phyloP scores from a whole-genome alignment of 2,113 vertebrate species.

The Pseudorasbora parva region DNA sequence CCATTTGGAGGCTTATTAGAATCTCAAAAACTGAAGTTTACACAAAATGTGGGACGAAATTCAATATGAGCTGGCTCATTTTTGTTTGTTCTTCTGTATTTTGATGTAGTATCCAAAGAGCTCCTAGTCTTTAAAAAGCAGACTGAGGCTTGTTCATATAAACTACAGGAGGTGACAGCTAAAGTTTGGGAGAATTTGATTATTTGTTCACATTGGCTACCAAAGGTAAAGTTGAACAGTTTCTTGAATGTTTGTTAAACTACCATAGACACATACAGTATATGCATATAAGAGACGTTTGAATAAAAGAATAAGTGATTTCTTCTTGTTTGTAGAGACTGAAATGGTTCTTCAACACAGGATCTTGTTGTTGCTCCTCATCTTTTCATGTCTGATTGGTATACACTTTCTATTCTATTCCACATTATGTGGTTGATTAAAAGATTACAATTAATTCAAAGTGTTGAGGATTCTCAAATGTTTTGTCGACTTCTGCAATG shows the following conservation, averaged over 20 bases:
- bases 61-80: background rate
- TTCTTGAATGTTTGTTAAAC: background rate
- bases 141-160: no score
- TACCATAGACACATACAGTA: background rate
- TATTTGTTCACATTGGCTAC: background rate
- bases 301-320: background rate
- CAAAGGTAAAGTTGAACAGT: background rate
- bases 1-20: background rate
- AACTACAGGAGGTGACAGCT: background rate
- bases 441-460: background rate
- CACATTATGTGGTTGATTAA: background rate
- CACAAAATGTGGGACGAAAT: background rate
- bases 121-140: background rate
- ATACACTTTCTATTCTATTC: background rate
- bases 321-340: background rate
- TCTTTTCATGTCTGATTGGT: background rate
- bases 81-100: background rate
- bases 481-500: background rate
- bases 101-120: background rate
- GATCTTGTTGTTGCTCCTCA: background rate
- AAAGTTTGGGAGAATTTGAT: background rate
- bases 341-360: slow-evolving; percentile 7
- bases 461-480: background rate
- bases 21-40: background rate
- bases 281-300: background rate